Evolutionary conservation across 1,140 invertebrate species (phyloP).

Genomic region (Penaeus indicus): DNA sequence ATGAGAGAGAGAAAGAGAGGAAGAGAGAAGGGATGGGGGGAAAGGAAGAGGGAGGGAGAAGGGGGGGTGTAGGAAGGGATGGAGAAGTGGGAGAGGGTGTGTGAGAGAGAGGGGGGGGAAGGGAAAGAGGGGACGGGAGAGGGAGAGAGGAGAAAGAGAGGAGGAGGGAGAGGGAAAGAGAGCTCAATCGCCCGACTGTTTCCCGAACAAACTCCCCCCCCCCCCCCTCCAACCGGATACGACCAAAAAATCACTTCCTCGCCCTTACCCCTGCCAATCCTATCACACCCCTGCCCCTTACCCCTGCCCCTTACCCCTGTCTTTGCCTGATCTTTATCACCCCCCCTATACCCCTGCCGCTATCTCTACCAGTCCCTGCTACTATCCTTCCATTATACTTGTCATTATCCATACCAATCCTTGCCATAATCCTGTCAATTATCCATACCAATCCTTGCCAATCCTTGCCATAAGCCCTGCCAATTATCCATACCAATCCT

Average conservation of each 20-base stretch:
- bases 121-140: constrained; percentile 5
- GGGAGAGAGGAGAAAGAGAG: background rate
- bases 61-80: constrained; percentile 67
- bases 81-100: background rate
- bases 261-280: background rate
- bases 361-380: background rate
- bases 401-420: background rate
- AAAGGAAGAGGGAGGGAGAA: constrained; percentile 67
- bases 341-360: background rate
- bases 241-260: background rate
- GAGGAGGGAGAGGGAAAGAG: background rate
- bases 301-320: background rate
- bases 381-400: background rate
- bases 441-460: background rate
- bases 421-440: background rate
- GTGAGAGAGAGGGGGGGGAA: background rate
- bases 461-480: too few relatives aligned
- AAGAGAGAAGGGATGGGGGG: constrained; percentile 53
- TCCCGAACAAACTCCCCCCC: background rate
- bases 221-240: background rate
- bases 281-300: background rate
- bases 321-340: background rate
- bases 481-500: background rate
- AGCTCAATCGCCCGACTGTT: background rate
- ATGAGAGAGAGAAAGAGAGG: constrained; percentile 68